Evolutionary conservation across 2,797 vertebrate species (phyloP), one percentile per base, ranked within the genome.

Genomic region (Pygocentrus nattereri): DNA sequence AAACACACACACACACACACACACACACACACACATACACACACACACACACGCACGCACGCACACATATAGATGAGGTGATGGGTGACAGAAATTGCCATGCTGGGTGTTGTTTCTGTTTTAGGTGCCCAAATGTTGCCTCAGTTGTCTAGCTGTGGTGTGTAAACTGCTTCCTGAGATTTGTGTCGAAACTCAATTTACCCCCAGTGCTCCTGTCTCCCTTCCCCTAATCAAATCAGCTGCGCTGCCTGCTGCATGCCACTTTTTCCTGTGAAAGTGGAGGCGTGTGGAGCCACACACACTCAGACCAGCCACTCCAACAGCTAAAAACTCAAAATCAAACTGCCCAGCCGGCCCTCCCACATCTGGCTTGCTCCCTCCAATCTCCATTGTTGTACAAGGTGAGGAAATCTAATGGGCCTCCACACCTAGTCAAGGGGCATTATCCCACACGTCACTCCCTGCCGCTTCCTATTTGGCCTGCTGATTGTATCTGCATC

Each of bases 141-240:
- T 85, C 68, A 68, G 44, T 71, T 69, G 78, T 69, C 65, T 34
- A 79, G 88, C 83, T 85, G 73, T 41, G 75, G 89, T 86, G 88
- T 90, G 74, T 82, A 79, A 86, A 88, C 78, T 84, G 54, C 82
- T 90, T 88, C 78, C 88, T 88, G 88, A 90, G 92, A 91, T 87
- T 87, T 85, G 85, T 85, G 88, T 88, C 85, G 82, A 89, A 90
- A 91, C 88, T 91, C 78, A 88, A 89, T 93, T 91, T 88, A 90
- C 91, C 89, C 54, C 88, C 18, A 92, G 80, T 81, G 44, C 41
- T 12, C 65, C 64, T 12, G 41, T 16, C 25, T 25, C 25, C 49
- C 49, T 52, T 18, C 23, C 68, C 69, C 88, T 85, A 91, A 93
- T 93, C 89, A 90, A 90, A 92, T 93, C 88, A 91, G 85, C 47